phyloP scores from a whole-genome alignment of 2,888 invertebrate genomes.

The Hecatera dysodea region DNA sequence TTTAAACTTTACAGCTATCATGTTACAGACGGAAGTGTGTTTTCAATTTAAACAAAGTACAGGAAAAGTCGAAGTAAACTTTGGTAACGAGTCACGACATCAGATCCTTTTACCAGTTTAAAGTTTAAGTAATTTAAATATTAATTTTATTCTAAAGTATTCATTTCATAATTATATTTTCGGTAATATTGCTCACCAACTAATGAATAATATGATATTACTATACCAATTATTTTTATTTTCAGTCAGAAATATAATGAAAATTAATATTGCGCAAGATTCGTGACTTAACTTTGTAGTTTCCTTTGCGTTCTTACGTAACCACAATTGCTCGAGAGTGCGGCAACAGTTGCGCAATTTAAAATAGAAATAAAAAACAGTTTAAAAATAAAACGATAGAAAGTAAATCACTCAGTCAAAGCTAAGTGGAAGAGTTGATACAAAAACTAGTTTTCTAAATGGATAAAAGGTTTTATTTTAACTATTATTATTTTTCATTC shows the following conservation, averaged over 20 bases:
- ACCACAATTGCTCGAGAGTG: slow-evolving; percentile 40
- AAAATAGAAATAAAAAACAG: slow-evolving; percentile 21
- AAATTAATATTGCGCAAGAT: slow-evolving; percentile 50
- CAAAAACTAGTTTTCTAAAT: slow-evolving; percentile 35
- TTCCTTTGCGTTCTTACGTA: slow-evolving; percentile 54
- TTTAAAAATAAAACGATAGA: slow-evolving; percentile 33
- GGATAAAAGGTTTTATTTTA: slow-evolving; percentile 9
- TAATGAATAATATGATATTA: background rate
- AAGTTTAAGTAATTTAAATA: slow-evolving; percentile 1
- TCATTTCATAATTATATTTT: background rate
- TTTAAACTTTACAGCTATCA: slow-evolving; percentile 41
- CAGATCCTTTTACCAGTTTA: slow-evolving; percentile 13
- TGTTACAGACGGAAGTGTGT: slow-evolving; percentile 24
- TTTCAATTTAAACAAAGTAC: slow-evolving; percentile 22
- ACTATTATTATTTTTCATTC: background rate
- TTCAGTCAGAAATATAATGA: slow-evolving; percentile 23
- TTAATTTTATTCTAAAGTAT: background rate
- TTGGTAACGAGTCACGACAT: slow-evolving; percentile 47
- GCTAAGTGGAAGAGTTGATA: slow-evolving; percentile 10
- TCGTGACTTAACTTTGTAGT: slow-evolving; percentile 54
- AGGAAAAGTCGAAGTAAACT: slow-evolving; percentile 41
- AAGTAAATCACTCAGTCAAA: slow-evolving; percentile 37
- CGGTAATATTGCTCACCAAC: background rate
- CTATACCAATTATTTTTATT: slow-evolving; percentile 1
- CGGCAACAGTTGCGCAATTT: slow-evolving; percentile 54